Evolutionary conservation across 2,888 invertebrate genomes (phyloP), one percentile per base, ranked within the genome.

Genomic region (Chymomyza procnemis): DNA sequence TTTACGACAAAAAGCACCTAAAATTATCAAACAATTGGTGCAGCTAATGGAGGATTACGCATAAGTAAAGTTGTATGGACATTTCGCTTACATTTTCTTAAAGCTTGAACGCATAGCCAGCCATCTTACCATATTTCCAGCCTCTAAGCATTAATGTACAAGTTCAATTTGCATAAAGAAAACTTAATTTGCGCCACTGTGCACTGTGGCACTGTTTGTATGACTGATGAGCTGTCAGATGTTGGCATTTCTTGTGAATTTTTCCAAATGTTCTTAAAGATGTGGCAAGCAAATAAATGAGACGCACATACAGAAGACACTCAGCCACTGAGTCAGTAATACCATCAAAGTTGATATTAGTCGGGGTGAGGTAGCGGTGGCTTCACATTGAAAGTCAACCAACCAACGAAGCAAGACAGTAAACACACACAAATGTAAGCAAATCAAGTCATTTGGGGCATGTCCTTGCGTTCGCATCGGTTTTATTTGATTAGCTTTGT

Each of bases 401-500:
- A 72, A 69, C 66, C 67, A 64, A 72, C 61, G 64, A 61, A 22
- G 56, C 71, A 64, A 47, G 58, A 16, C 50, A 50, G 50, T 16
- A 12, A 50, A 16, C 26, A 71, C 69, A 80, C 69, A 19, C 21
- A 21, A 21, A 67, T 63, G 71, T 75, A 76, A 60, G 65, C 61
- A 67, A 70, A 62, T 63, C 69, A 47, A 71, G 68, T 70, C 85
- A 71, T 72, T 64, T 65, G 66, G 75, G 75, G 54, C 59, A 54
- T 56, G 63, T 61, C 60, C 70, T 75, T 71, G 64, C 65, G 60
- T 47, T 64, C 73, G 62, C 69, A 71, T 75, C 80, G 76, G 73
- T 80, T 85, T 78, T 72, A 83, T 82, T 82, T 82, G 78, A 84
- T 82, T 76, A 82, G 72, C 80, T 83, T 52, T 71, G 78, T 81